Percentiles rank a stretch among this genome's conserved stretches.
These are phyloP conservation scores for Cladorhizidae sp. DNA, from an alignment of 37 sponge, comb jelly and placozoan genomes.

Conservation along the genomic window DNA sequence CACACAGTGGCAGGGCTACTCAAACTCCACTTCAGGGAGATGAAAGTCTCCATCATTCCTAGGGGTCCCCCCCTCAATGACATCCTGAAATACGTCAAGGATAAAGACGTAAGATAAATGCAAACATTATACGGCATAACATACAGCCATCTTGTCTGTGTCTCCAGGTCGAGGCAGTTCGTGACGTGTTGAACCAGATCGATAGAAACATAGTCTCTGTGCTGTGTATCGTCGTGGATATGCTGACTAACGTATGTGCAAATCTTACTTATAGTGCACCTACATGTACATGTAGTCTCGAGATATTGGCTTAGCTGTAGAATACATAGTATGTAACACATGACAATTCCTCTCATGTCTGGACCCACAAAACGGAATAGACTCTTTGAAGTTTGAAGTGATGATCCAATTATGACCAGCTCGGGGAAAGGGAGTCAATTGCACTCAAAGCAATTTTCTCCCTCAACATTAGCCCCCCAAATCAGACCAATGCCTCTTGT, in stretches of 20 bases:
- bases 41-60: slow-evolving; percentile 56
- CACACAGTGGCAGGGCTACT: slow-evolving; percentile 82
- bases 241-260: slow-evolving; percentile 40
- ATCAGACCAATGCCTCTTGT: too few relatives aligned
- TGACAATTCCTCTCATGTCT: too few relatives aligned
- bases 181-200: slow-evolving; percentile 9
- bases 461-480: too few relatives aligned
- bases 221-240: slow-evolving; percentile 50
- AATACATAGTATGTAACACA: too few relatives aligned
- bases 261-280: background rate
- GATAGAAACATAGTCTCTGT: slow-evolving; percentile 5
- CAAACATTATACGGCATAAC: background rate
- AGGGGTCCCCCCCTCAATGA: slow-evolving; percentile 29
- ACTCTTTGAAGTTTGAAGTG: too few relatives aligned
- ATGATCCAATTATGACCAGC: too few relatives aligned
- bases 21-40: slow-evolving; percentile 81
- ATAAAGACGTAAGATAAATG: slow-evolving; percentile 46
- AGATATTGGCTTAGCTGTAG: too few relatives aligned
- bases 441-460: too few relatives aligned
- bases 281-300: too few relatives aligned
- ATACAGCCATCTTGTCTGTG: background rate
- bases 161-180: slow-evolving; percentile 32
- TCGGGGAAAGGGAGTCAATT: too few relatives aligned
- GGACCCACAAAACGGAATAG: too few relatives aligned
- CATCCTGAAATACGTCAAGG: slow-evolving; percentile 28